Percentiles rank a stretch among this genome's conserved stretches.
Evolutionary conservation across 2,797 vertebrate species (phyloP).

Genomic region (Sylvilagus floridanus): DNA sequence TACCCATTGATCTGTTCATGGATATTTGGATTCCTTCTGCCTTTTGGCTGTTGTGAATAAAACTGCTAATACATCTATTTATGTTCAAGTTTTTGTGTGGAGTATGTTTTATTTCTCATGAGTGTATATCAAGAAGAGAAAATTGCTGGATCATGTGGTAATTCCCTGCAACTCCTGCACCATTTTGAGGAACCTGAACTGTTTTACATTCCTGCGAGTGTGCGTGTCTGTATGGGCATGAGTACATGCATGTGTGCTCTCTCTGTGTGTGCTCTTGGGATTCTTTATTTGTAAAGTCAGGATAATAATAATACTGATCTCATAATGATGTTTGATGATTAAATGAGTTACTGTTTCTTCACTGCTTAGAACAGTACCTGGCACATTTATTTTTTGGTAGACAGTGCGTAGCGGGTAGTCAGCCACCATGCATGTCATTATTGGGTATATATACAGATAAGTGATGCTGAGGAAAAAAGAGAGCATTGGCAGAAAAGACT

Average conservation of each 20-base stretch:
- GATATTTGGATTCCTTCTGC: neutral
- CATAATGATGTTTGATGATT: neutral
- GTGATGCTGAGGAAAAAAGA: neutral
- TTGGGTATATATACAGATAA: neutral
- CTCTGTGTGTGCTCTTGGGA: neutral
- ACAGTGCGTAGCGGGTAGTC: neutral
- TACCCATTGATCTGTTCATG: too few relatives aligned
- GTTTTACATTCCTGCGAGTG: neutral
- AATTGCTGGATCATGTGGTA: neutral
- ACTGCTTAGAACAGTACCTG: neutral
- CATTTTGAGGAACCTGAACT: neutral
- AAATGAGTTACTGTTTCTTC: constrained; percentile 10
- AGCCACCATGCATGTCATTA: neutral
- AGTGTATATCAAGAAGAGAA: neutral
- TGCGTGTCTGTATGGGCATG: neutral
- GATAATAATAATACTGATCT: neutral
- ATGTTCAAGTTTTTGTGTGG: neutral
- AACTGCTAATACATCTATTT: neutral
- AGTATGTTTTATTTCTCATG: neutral
- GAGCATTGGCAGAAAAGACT: neutral
- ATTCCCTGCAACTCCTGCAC: neutral
- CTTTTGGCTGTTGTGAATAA: neutral
- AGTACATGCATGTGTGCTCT: neutral
- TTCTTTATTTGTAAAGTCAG: neutral
- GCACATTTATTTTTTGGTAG: neutral